Percentiles rank a stretch among this genome's conserved stretches.
Conservation (phyloP, 1,140 invertebrate species). For the Drosophila prosaltans region DNA sequence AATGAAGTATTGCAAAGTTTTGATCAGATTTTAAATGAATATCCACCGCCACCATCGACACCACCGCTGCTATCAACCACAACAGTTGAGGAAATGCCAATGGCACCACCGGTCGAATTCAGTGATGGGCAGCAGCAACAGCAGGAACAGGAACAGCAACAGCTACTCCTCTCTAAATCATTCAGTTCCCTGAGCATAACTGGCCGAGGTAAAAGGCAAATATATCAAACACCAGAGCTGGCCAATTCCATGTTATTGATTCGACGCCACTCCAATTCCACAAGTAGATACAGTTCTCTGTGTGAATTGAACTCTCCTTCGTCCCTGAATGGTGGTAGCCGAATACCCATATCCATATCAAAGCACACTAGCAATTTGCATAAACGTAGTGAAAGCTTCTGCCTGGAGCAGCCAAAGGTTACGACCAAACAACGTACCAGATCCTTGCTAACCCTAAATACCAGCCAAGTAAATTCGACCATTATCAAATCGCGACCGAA, state of each 20-base stretch:
- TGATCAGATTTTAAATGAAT: slow-evolving; percentile 85
- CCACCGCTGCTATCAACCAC: too few species aligned
- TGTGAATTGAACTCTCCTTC: slow-evolving; percentile 84
- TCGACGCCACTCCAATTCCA: slow-evolving; percentile 41
- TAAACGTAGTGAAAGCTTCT: slow-evolving; percentile 61
- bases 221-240: slow-evolving; percentile 70
- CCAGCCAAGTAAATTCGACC: slow-evolving; percentile 2
- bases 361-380: slow-evolving; percentile 60
- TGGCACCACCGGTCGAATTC: slow-evolving; percentile 55
- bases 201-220: slow-evolving; percentile 45
- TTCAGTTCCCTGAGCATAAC: slow-evolving; percentile 60
- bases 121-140: slow-evolving; percentile 37
- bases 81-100: slow-evolving; percentile 17
- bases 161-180: slow-evolving; percentile 83
- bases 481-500: slow-evolving; percentile 28
- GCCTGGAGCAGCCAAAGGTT: slow-evolving; percentile 34
- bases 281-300: slow-evolving; percentile 83
- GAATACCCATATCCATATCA: slow-evolving; percentile 83
- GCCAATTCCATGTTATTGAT: slow-evolving; percentile 49
- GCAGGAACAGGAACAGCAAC: slow-evolving; percentile 18
- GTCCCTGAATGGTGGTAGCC: slow-evolving; percentile 48
- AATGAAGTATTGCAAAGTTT: slow-evolving; percentile 86
- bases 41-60: slow-evolving; percentile 59
- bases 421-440: slow-evolving; percentile 50
- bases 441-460: slow-evolving; percentile 53